Base-by-base conservation (phyloP, 2,888 invertebrate genomes). In the Eupithecia subumbrata region DNA sequence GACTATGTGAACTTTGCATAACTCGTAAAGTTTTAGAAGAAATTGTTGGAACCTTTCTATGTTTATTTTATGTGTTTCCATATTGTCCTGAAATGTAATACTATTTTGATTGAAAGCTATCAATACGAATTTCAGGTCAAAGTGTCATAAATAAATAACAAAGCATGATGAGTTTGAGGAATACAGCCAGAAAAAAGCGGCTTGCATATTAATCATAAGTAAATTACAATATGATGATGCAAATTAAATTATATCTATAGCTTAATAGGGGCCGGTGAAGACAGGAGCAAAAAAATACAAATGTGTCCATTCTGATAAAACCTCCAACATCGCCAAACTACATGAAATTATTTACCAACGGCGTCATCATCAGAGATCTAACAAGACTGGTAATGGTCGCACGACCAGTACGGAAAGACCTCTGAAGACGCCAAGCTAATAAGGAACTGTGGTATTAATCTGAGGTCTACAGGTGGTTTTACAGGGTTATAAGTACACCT, bases 31-130 rank as follows among this genome's bases (percentile, higher is more conserved):
- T 82, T 95, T 93, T 56, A 90, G 79, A 75, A 96, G 84, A 76
- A 95, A 91, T 25, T 92, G 91, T 87, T 95, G 95, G 76, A 97
- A 90, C 82, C 95, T 96, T 79, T 96, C 96, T 78, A 96, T 95
- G 85, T 97, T 96, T 76, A 95, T 95, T 86, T 96, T 95, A 74
- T 97, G 96, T 8, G 96, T 95, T 74, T 96, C 96, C 84, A 97
- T 96, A 87, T 97, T 97, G 78, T 97, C 97, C 97, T 97, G 92
- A 81, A 96, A 96, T 71, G 2, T n/a, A 40, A 43, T 68, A 68
- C 7, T 8, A 25, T 68, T 68, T 34, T 67, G 37, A 37, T 67
- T 71, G 66, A 56, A 45, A 71, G 25, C 56, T 30, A 63, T 14
- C 25, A 3, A 60, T 34, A 30, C 37, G 22, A 56, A 56, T 25